Conservation (phyloP, 2,888 invertebrate species). For the Zhengitettix transpicula region DNA sequence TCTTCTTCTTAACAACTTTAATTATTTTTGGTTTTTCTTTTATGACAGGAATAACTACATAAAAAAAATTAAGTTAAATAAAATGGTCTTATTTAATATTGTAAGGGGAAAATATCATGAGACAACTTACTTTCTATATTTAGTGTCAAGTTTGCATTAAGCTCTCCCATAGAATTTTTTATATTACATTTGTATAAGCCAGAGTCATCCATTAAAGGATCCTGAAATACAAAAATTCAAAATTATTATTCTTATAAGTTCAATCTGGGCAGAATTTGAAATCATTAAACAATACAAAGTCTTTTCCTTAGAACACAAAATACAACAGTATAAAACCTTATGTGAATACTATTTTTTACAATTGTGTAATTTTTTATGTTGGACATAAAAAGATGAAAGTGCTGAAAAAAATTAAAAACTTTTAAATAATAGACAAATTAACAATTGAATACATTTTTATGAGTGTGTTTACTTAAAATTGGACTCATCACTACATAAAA, state of each 20-base stretch:
- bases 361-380: too few species aligned
- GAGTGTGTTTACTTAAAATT: too few species aligned
- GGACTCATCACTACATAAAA: too few species aligned
- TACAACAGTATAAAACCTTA: too few species aligned
- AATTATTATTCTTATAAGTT: background rate
- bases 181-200: constrained; percentile 97
- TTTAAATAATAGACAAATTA: too few species aligned
- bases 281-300: too few species aligned
- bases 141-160: constrained; percentile 90
- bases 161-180: constrained; percentile 88
- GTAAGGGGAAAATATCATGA: background rate
- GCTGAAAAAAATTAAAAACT: too few species aligned
- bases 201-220: constrained; percentile 89
- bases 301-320: too few species aligned
- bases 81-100: background rate
- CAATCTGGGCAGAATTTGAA: too few species aligned
- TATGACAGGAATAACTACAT: constrained; percentile 75
- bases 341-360: too few species aligned
- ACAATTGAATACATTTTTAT: too few species aligned
- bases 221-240: constrained; percentile 27
- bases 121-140: constrained; percentile 84
- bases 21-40: constrained; percentile 84
- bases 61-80: constrained; percentile 6
- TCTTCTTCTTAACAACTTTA: constrained; percentile 80
- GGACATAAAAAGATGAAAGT: too few species aligned